Percentiles rank a stretch among this genome's conserved stretches.
phyloP scores from a whole-genome alignment of 2,888 invertebrate species.

The Catocala nupta region DNA sequence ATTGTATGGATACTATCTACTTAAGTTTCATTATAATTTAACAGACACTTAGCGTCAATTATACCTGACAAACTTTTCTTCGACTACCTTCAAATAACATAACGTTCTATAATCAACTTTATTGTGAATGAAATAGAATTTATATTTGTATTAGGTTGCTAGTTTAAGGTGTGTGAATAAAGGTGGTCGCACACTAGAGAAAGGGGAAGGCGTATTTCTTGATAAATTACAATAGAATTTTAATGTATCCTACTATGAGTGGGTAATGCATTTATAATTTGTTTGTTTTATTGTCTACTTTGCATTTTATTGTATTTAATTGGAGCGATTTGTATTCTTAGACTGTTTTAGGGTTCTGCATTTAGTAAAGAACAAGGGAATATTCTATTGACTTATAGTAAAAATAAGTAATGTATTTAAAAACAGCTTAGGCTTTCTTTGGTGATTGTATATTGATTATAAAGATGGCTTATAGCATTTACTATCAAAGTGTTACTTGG shows the following conservation, averaged over 20 bases:
- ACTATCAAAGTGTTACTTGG: too few relatives aligned
- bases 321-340: conserved; percentile 68
- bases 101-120: conserved; percentile 44
- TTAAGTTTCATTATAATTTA: conserved; percentile 82
- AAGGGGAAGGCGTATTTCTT: conserved; percentile 78
- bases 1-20: conserved; percentile 74
- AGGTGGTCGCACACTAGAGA: conserved; percentile 51
- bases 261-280: conserved; percentile 83
- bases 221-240: conserved; percentile 82
- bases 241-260: conserved; percentile 73
- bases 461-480: too few relatives aligned
- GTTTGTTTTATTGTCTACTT: conserved; percentile 82
- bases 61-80: conserved; percentile 64
- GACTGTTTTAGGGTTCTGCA: conserved; percentile 51
- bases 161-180: conserved; percentile 10
- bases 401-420: too few relatives aligned
- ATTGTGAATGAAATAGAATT: conserved; percentile 38
- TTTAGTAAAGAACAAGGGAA: conserved; percentile 12
- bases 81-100: conserved; percentile 47
- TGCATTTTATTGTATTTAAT: conserved; percentile 83
- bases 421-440: too few relatives aligned
- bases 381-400: background rate
- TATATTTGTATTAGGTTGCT: background rate
- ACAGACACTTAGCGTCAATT: conserved; percentile 83
- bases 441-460: too few relatives aligned